These are phyloP conservation scores for Apus apus DNA, from an alignment of 2,113 vertebrate genomes.

Conservation along the genomic window DNA sequence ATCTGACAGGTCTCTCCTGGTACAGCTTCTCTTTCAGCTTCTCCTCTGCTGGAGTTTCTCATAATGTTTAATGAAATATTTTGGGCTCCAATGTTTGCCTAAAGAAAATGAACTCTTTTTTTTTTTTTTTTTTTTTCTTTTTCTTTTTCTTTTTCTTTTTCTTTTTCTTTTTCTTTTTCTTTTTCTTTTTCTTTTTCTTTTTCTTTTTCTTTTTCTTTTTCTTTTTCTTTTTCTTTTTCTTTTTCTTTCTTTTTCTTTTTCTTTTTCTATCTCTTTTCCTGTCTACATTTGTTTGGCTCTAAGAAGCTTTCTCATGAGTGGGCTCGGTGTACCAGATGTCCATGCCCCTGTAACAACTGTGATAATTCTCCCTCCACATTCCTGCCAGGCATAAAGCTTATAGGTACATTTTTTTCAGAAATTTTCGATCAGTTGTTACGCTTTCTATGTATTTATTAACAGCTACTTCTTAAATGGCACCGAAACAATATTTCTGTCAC, in stretches of 20 bases:
- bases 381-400: neutral
- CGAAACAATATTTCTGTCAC: neutral
- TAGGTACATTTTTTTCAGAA: neutral
- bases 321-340: neutral
- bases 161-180: neutral
- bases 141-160: neutral
- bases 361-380: neutral
- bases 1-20: neutral
- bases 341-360: neutral
- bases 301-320: neutral
- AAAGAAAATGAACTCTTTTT: neutral
- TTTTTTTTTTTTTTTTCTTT: no score
- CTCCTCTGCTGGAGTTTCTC: neutral
- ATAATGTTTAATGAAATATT: neutral
- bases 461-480: neutral
- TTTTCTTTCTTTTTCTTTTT: neutral
- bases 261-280: neutral
- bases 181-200: neutral
- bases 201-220: neutral
- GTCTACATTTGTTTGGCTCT: neutral
- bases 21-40: neutral
- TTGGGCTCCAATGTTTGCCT: neutral
- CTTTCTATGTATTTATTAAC: neutral
- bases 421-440: neutral
- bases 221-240: neutral